These are phyloP conservation scores for Portunus trituberculatus DNA, from an alignment of 1,140 invertebrate genomes.

Conservation along the genomic window DNA sequence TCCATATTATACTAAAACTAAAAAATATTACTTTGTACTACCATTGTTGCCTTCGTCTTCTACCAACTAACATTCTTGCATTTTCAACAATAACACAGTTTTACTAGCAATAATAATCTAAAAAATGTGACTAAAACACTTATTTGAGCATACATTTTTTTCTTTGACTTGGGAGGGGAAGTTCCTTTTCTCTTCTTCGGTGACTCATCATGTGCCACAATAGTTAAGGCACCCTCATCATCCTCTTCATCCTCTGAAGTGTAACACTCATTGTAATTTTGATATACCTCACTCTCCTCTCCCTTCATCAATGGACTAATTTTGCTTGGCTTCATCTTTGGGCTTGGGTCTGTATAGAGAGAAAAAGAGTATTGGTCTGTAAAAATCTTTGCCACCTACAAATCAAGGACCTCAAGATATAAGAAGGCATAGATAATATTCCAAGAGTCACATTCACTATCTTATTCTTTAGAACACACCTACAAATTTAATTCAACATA, in stretches of 20 bases:
- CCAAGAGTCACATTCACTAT: too few species aligned
- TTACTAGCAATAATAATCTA: not conserved
- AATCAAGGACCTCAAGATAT: too few species aligned
- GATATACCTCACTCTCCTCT: not conserved
- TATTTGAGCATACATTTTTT: constrained; percentile 6
- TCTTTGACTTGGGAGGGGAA: constrained; percentile 5
- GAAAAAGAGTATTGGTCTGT: not conserved
- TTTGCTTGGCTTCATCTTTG: not conserved
- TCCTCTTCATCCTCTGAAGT: not conserved
- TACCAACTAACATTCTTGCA: too few species aligned
- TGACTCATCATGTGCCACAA: constrained; percentile 62
- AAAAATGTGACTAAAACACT: too few species aligned
- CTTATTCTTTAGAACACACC: too few species aligned
- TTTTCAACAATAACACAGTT: not conserved
- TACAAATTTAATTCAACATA: too few species aligned
- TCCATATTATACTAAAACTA: too few species aligned
- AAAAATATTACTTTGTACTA: too few species aligned
- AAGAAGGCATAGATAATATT: too few species aligned
- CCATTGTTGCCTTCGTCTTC: too few species aligned
- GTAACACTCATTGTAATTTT: not conserved
- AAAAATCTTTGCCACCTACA: too few species aligned
- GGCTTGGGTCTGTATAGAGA: not conserved
- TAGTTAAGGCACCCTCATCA: constrained; percentile 58
- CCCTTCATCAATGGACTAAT: not conserved
- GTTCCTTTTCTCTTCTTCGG: constrained; percentile 59